Base-by-base conservation (phyloP, 2,797 vertebrate species). In the Sebastes oblongus region DNA sequence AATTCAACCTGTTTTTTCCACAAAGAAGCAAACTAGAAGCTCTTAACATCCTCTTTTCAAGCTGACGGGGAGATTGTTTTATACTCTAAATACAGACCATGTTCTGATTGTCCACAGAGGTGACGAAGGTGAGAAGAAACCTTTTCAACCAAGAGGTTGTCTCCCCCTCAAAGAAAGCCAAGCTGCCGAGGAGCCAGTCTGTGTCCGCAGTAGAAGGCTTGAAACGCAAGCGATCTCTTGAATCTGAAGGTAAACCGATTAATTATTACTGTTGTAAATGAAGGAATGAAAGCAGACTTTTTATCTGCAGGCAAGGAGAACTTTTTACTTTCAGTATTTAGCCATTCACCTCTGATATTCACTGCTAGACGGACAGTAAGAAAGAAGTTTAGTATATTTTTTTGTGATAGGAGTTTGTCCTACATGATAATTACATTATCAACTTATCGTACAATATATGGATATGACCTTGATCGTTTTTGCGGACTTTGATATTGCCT, bases 71-170 rank as follows among this genome's bases (percentile, higher is more conserved):
- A 13, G 7, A 34, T 25, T 14, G n/a, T 56, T 72, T 61, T 12
- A 56, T 30, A 13, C 24, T 24, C 7, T 67, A 46, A 75, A 75
- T 61, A 22, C 24, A 55, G 27, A 67, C 32, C 1, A 0, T 83
- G 12, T 74, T 58, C 20, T 81, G 78, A 65, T 80, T 20, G 27
- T 56, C 86, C 75, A 76, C 91, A 98, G 98, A 98, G 88, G 97
- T 98, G 77, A 99, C 97, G 20, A 99, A 98, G 82, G 98, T 98
- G 59, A 96, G 98, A 87, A 96, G 98, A 89, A 99, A 98, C 81
- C 96, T 99, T 58, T 99, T 99, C 94, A 98, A 97, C 75, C 95
- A 97, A 85, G 94, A 96, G 82, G 82, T 91, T 0, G 65, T 89
- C 61, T 97, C 97, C 12, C 95, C 96, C 4, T 95, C 96, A 0